Conservation (phyloP, 30 jellyfish, hydroid and myxozoan genomes). For the Clytia hemisphaerica region DNA sequence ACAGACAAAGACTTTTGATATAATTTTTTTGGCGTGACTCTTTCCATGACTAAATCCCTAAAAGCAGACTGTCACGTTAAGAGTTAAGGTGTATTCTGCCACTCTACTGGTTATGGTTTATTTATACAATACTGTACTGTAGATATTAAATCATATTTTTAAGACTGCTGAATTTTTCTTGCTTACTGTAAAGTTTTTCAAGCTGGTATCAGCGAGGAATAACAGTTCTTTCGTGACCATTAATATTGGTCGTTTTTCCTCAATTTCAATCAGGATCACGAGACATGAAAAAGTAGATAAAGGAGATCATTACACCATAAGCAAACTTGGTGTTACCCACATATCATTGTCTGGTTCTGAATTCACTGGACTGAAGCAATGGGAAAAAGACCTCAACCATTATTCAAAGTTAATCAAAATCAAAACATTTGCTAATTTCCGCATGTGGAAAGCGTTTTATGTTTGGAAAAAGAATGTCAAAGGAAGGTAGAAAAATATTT, state of each 20-base stretch:
- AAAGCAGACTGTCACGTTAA: too few relatives aligned
- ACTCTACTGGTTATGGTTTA: too few relatives aligned
- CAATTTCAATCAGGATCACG: slow-evolving; percentile 45
- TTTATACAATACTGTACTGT: too few relatives aligned
- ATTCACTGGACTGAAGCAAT: slow-evolving; percentile 67
- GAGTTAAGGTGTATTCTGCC: too few relatives aligned
- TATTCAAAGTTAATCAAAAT: slow-evolving; percentile 66
- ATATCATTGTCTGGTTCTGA: slow-evolving; percentile 64
- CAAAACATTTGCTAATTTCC: slow-evolving; percentile 77
- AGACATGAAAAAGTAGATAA: slow-evolving; percentile 70
- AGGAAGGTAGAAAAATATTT: slow-evolving; percentile 60
- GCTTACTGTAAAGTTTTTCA: background rate
- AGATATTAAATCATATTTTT: too few relatives aligned
- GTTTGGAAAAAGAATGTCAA: slow-evolving; percentile 87
- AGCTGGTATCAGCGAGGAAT: too few relatives aligned
- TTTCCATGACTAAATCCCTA: too few relatives aligned
- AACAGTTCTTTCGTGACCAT: background rate
- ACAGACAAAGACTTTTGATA: too few relatives aligned
- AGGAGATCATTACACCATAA: slow-evolving; percentile 75
- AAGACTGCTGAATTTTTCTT: background rate
- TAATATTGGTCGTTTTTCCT: background rate
- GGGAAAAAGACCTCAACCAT: slow-evolving; percentile 89
- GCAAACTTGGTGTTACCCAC: slow-evolving; percentile 88
- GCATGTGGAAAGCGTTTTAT: slow-evolving; percentile 90
- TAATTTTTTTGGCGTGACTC: too few relatives aligned